These are phyloP conservation scores for Zele albiditarsus DNA, from an alignment of 2,888 invertebrate genomes.

Conservation along the genomic window DNA sequence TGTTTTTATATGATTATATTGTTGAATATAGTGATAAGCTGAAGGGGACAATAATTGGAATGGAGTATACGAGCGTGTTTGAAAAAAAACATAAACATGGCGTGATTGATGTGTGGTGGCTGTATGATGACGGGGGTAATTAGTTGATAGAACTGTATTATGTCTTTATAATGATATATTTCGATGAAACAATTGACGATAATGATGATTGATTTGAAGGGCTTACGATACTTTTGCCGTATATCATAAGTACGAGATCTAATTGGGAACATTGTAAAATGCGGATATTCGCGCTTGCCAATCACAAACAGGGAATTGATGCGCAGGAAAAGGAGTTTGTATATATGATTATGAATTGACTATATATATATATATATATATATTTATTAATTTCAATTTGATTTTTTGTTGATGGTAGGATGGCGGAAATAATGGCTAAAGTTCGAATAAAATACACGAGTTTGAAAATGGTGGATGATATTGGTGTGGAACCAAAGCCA, in stretches of 20 bases:
- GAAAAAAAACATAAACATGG: conserved; percentile 86
- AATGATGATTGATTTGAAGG: conserved; percentile 66
- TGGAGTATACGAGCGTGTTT: conserved; percentile 83
- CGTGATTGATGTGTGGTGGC: conserved; percentile 95
- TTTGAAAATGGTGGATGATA: conserved; percentile 92
- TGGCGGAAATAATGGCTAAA: conserved; percentile 93
- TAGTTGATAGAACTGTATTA: conserved; percentile 18
- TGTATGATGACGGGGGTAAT: conserved; percentile 91
- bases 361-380: too few relatives aligned
- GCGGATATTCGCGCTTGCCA: conserved; percentile 88
- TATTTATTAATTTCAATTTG: conserved; percentile 26
- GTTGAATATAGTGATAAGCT: conserved; percentile 57
- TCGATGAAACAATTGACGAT: background rate
- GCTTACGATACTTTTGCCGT: conserved; percentile 87
- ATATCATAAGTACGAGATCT: conserved; percentile 86
- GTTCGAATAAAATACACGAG: conserved; percentile 96
- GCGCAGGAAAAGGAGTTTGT: conserved; percentile 89
- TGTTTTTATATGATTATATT: background rate
- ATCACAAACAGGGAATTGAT: conserved; percentile 84
- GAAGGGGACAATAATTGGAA: conserved; percentile 59
- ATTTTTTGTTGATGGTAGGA: conserved; percentile 76
- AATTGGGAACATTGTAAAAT: conserved; percentile 86
- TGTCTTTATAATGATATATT: too few relatives aligned
- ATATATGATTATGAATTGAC: background rate
- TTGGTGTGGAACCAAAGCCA: conserved; percentile 86